These are phyloP conservation scores for Ceraclea dissimilis DNA, from an alignment of 2,888 invertebrate species.

Conservation along the genomic window DNA sequence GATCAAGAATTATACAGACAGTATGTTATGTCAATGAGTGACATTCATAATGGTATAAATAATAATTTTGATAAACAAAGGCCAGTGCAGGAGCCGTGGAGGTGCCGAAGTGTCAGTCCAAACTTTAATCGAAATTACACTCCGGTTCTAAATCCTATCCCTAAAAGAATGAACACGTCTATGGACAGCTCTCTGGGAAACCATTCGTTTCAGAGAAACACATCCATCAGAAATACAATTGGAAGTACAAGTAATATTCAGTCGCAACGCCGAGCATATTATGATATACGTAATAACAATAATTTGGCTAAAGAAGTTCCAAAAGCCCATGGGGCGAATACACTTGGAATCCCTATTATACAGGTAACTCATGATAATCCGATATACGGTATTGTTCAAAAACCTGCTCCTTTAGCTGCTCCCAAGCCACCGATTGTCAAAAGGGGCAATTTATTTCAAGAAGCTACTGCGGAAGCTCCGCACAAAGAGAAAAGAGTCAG, in stretches of 20 bases:
- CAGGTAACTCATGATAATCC: neutral
- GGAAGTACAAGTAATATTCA: neutral
- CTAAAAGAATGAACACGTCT: neutral
- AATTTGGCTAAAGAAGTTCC: neutral
- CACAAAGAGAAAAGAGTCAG: constrained; percentile 44
- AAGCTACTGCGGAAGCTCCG: constrained; percentile 33
- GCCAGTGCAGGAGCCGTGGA: too few relatives aligned
- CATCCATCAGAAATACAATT: neutral
- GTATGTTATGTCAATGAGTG: neutral
- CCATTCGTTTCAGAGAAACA: neutral
- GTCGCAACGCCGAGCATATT: neutral
- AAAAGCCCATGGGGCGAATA: neutral
- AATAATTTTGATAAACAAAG: neutral
- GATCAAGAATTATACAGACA: constrained; percentile 45
- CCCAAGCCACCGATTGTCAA: constrained; percentile 41
- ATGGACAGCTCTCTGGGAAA: neutral
- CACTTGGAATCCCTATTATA: neutral
- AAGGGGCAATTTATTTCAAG: constrained; percentile 42
- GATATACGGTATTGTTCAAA: neutral
- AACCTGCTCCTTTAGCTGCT: neutral
- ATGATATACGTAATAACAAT: neutral
- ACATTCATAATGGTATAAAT: neutral
- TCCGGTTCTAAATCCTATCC: too few relatives aligned
- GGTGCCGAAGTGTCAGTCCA: constrained; percentile 42
- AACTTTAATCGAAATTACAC: constrained; percentile 33